Percentiles rank a stretch among this genome's conserved stretches.
phyloP scores from a whole-genome alignment of 2,113 vertebrate genomes.

The Psittacula cyanocephala region DNA sequence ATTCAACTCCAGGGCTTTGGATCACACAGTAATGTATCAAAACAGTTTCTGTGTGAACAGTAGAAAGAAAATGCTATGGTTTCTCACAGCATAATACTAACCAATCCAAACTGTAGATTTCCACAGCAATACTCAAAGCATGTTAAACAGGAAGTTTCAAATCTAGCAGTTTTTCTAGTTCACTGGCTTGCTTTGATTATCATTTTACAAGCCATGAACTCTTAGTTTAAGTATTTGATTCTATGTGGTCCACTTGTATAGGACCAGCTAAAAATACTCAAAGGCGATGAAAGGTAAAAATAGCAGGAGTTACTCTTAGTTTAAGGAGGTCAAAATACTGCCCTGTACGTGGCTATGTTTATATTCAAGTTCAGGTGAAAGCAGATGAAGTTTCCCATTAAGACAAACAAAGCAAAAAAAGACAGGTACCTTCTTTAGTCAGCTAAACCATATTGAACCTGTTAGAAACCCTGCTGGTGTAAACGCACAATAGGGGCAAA shows the following conservation, averaged over 20 bases:
- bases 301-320: background rate
- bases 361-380: background rate
- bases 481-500: background rate
- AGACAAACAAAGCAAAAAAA: background rate
- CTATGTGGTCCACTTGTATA: background rate
- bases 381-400: background rate
- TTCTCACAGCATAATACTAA: background rate
- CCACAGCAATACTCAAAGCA: background rate
- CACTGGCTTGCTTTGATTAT: background rate
- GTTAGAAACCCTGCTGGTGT: background rate
- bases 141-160: background rate
- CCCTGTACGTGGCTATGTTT: background rate
- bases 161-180: background rate
- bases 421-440: background rate
- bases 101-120: background rate
- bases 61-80: background rate
- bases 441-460: background rate
- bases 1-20: background rate
- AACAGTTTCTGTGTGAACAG: background rate
- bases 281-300: background rate
- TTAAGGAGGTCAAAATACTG: background rate
- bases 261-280: background rate
- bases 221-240: background rate
- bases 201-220: background rate
- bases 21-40: background rate